phyloP scores from a whole-genome alignment of 2,113 vertebrate species.

The Motacilla tschutschensis region DNA sequence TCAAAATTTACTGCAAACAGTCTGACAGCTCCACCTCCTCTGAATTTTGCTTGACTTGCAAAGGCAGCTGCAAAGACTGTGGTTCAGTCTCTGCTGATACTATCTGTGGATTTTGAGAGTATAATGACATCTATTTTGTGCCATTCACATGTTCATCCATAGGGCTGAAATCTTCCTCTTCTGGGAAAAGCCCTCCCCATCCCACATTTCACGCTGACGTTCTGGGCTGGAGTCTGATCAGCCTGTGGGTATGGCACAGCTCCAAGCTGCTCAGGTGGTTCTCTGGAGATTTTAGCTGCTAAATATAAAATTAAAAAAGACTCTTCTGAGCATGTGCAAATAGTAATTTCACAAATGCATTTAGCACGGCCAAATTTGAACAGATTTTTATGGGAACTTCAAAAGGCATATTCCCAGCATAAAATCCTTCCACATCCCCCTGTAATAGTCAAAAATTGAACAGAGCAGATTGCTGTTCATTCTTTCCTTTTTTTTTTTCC shows the following conservation, averaged over 20 bases:
- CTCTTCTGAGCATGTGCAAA: conserved; percentile 7
- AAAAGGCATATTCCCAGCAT: conserved; percentile 10
- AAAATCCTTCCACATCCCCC: background rate
- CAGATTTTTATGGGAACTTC: conserved; percentile 36
- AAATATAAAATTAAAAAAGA: background rate
- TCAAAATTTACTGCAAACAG: background rate
- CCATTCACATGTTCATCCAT: background rate
- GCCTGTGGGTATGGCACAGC: background rate
- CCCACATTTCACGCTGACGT: background rate
- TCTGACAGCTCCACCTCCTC: background rate
- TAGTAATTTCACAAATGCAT: conserved; percentile 5
- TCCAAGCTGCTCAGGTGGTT: conserved; percentile 29
- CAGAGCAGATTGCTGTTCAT: background rate
- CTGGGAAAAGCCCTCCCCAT: background rate
- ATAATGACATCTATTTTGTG: background rate
- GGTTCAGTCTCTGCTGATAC: background rate
- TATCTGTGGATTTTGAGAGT: background rate
- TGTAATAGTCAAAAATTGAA: background rate
- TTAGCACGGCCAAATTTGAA: background rate
- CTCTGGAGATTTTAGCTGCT: background rate
- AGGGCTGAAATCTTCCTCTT: background rate
- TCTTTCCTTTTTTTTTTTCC: background rate
- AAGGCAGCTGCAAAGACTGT: background rate
- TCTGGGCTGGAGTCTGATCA: background rate
- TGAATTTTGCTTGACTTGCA: background rate